Evolutionary conservation across 2,888 invertebrate species (phyloP), one percentile per base, ranked within the genome.

Genomic region (Noctua comes): DNA sequence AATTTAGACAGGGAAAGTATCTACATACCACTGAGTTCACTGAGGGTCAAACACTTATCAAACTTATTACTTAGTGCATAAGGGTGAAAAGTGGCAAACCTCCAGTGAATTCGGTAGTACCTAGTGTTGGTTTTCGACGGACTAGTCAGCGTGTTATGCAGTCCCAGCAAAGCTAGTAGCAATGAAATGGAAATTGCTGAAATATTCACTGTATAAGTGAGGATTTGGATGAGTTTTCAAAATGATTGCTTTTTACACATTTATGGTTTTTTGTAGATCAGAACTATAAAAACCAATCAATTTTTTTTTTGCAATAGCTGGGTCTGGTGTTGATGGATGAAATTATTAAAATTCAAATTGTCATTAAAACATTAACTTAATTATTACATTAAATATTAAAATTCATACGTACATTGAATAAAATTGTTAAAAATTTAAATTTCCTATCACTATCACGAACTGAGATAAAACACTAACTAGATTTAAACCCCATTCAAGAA

Each of bases 401-500:
- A n/a, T n/a, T n/a, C n/a, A n/a, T n/a, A n/a, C n/a, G n/a, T n/a
- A n/a, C n/a, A n/a, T n/a, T n/a, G n/a, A n/a, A n/a, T n/a, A n/a
- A n/a, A n/a, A n/a, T n/a, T n/a, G n/a, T n/a, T n/a, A n/a, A n/a
- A n/a, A n/a, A n/a, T n/a, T n/a, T n/a, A n/a, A n/a, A n/a, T n/a
- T n/a, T n/a, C 11, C 6, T 57, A 57, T 65, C 24, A 48, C 21
- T 48, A 48, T 31, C n/a, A 2, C n/a, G 13, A 68, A 46, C 27
- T 27, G 18, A 54, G 5, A 59, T 40, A 66, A 79, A 65, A 64
- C 6, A 24, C n/a, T 21, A 36, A 65, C 31, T 27, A 24, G 27
- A 48, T 66, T 54, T 11, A 66, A 66, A 54, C 51, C 16, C 13
- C 24, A 48, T 68, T 79, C 68, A 72, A 72, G 10, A 8, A 83